Percentiles rank a stretch among this genome's conserved stretches.
phyloP scores from a whole-genome alignment of 2,888 invertebrate species.

The Aradus depressus region DNA sequence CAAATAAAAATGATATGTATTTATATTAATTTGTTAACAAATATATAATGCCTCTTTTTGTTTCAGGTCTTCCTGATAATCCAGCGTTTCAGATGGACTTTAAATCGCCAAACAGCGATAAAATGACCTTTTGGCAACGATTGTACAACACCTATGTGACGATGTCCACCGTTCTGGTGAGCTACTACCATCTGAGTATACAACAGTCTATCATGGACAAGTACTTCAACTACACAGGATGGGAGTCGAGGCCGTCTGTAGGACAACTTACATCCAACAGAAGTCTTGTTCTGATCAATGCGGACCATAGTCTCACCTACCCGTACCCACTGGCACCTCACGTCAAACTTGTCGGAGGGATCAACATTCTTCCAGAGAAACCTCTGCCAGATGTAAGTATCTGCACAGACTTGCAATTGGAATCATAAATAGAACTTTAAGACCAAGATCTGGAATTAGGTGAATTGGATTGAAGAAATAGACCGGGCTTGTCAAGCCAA shows the following conservation, averaged over 20 bases:
- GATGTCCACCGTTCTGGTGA: constrained; percentile 8
- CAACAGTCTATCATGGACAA: constrained; percentile 16
- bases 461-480: too few species aligned
- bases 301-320: constrained; percentile 37
- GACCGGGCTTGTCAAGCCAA: too few species aligned
- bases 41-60: background rate
- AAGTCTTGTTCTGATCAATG: constrained; percentile 7
- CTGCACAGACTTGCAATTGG: too few species aligned
- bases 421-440: too few species aligned
- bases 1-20: background rate
- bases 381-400: constrained; percentile 23
- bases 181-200: constrained; percentile 9
- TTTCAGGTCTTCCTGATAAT: constrained; percentile 15
- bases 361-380: constrained; percentile 22
- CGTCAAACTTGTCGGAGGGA: constrained; percentile 29
- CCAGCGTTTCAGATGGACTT: constrained; percentile 17
- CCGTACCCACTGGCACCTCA: constrained; percentile 66
- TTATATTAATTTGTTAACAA: background rate
- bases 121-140: constrained; percentile 9
- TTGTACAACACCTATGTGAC: constrained; percentile 10
- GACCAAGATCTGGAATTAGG: too few species aligned
- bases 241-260: constrained; percentile 19
- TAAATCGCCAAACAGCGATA: constrained; percentile 9
- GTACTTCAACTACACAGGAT: constrained; percentile 20
- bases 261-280: constrained; percentile 10